phyloP scores from a whole-genome alignment of 2,797 vertebrate species.

The Dallia pectoralis region DNA sequence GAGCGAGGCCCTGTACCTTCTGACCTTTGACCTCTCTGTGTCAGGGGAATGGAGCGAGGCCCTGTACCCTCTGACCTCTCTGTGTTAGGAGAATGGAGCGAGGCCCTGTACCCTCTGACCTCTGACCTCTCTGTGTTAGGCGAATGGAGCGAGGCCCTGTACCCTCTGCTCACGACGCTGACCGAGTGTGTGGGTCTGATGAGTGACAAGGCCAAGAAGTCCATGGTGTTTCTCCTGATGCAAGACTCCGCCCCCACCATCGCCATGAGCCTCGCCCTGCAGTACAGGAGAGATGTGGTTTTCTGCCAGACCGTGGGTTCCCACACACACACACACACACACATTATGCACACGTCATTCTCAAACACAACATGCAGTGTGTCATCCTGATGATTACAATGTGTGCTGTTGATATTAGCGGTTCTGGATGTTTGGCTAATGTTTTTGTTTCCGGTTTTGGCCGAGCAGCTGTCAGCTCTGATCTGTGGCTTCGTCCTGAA shows the following conservation, averaged over 20 bases:
- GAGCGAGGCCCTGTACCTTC: too few species aligned
- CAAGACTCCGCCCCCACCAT: conserved; percentile 96
- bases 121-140: conserved; percentile 67
- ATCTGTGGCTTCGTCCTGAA: conserved; percentile 96
- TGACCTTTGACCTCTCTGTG: background rate
- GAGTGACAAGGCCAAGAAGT: conserved; percentile 97
- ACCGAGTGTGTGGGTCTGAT: conserved; percentile 94
- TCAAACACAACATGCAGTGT: background rate
- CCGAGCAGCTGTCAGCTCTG: conserved; percentile 86
- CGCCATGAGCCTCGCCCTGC: conserved; percentile 87
- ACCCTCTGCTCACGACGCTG: conserved; percentile 91
- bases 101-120: conserved; percentile 87
- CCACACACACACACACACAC: background rate
- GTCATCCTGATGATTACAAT: too few species aligned
- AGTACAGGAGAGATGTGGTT: conserved; percentile 96
- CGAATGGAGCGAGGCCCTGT: conserved; percentile 95
- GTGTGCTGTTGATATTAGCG: background rate
- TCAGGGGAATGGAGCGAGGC: conserved; percentile 97
- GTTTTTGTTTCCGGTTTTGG: background rate
- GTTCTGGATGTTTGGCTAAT: background rate
- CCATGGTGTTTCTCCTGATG: conserved; percentile 98
- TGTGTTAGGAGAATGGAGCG: conserved; percentile 93
- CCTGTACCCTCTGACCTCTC: conserved; percentile 82
- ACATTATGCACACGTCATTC: too few species aligned
- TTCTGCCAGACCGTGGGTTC: conserved; percentile 94